Conservation (phyloP, 2,797 vertebrate genomes). For the Acipenser transmontanus region DNA sequence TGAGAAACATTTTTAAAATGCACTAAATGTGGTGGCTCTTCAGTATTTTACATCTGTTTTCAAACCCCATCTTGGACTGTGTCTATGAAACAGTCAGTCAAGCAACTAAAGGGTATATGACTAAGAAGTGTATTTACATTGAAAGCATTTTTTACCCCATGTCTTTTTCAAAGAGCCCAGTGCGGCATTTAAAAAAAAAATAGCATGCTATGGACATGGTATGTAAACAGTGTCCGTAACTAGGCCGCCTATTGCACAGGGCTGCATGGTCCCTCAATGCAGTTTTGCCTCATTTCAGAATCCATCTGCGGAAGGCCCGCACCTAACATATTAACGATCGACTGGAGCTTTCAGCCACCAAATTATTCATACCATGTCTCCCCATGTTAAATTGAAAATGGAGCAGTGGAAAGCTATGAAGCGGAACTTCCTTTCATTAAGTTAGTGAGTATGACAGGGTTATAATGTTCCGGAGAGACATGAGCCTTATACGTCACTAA, state of each 20-base stretch:
- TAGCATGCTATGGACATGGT: neutral
- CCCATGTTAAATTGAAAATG: conserved; percentile 54
- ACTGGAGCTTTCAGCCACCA: conserved; percentile 48
- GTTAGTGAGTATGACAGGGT: conserved; percentile 59
- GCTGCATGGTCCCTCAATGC: neutral
- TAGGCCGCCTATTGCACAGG: conserved; percentile 1
- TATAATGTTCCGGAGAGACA: conserved; percentile 57
- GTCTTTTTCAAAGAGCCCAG: too few species aligned
- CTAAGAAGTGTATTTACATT: too few species aligned
- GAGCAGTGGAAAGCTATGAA: conserved; percentile 46
- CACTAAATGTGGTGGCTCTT: too few species aligned
- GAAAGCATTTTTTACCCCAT: too few species aligned
- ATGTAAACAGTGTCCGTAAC: neutral
- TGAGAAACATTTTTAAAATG: too few species aligned
- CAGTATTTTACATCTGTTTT: too few species aligned
- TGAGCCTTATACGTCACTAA: conserved; percentile 44
- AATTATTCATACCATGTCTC: conserved; percentile 56
- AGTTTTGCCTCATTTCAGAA: neutral
- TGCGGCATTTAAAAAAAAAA: neutral
- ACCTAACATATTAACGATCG: conserved; percentile 36
- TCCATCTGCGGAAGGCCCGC: conserved; percentile 17
- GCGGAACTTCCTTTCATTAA: conserved; percentile 47
- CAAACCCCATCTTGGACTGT: too few species aligned
- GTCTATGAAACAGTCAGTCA: too few species aligned
- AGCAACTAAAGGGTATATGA: too few species aligned